phyloP scores from a whole-genome alignment of 1,140 invertebrate genomes.

The Lethrus apterus region DNA sequence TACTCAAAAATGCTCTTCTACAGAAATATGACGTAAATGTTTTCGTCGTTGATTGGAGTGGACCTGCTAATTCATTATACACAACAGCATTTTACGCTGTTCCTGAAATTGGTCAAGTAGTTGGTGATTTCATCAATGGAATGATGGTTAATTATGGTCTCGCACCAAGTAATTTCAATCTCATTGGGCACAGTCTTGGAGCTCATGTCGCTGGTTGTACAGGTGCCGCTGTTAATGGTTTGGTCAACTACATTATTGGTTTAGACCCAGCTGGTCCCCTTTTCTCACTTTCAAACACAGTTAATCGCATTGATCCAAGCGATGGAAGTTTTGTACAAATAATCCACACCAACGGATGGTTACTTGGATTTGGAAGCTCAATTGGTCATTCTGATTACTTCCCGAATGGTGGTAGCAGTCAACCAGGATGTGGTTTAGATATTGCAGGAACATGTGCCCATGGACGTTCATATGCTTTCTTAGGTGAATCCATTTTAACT shows the following conservation, averaged over 20 bases:
- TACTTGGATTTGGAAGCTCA: constrained; percentile 43
- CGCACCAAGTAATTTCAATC: not conserved
- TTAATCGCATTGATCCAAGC: constrained; percentile 51
- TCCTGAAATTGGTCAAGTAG: constrained; percentile 14
- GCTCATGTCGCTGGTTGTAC: constrained; percentile 20
- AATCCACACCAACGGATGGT: constrained; percentile 58
- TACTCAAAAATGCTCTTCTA: constrained; percentile 14
- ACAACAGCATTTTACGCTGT: constrained; percentile 13
- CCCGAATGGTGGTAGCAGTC: constrained; percentile 44
- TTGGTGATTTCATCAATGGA: constrained; percentile 15
- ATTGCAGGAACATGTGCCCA: constrained; percentile 43
- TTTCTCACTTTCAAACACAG: constrained; percentile 42
- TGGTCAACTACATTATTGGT: constrained; percentile 18
- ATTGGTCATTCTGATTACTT: constrained; percentile 52
- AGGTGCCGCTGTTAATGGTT: constrained; percentile 12
- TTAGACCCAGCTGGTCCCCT: constrained; percentile 53
- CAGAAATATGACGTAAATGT: constrained; percentile 15
- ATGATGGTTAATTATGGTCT: constrained; percentile 8
- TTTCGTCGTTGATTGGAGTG: constrained; percentile 19
- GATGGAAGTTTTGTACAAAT: constrained; percentile 61
- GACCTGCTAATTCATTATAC: constrained; percentile 15
- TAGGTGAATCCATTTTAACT: constrained; percentile 48
- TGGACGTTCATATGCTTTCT: constrained; percentile 49
- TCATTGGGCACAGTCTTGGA: constrained; percentile 22
- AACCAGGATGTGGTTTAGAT: constrained; percentile 57